A percentile compares a stretch with the other conserved stretches of the same genome.
Evolutionary conservation across 2,888 invertebrate species (phyloP).

Genomic region (Ochropacha duplaris): DNA sequence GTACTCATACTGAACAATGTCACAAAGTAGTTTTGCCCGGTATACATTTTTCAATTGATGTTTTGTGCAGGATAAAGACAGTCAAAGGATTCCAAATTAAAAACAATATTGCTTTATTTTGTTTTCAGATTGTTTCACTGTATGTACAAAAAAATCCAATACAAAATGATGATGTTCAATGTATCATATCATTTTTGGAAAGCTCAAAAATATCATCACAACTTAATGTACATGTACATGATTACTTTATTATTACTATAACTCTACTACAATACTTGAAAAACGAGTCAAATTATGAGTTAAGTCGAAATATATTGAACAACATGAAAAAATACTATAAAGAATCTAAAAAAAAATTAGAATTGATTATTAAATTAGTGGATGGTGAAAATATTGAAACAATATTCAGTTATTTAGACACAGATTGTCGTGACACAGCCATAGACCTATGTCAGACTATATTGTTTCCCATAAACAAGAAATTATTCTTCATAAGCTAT

Average conservation of each 20-base stretch:
- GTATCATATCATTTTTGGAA: slow-evolving; percentile 58
- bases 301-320: slow-evolving; percentile 48
- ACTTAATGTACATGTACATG: slow-evolving; percentile 50
- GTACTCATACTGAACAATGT: too few relatives aligned
- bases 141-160: slow-evolving; percentile 56
- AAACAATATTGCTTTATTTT: too few relatives aligned
- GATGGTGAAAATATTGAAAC: slow-evolving; percentile 64
- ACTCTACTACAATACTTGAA: slow-evolving; percentile 56
- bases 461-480: slow-evolving; percentile 65
- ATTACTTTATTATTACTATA: slow-evolving; percentile 54
- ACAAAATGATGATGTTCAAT: slow-evolving; percentile 45
- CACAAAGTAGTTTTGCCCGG: too few relatives aligned
- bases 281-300: slow-evolving; percentile 28
- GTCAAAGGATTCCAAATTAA: too few relatives aligned
- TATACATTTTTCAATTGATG: too few relatives aligned
- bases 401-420: slow-evolving; percentile 59
- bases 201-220: slow-evolving; percentile 59
- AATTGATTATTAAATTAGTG: slow-evolving; percentile 63
- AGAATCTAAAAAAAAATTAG: slow-evolving; percentile 68
- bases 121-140: slow-evolving; percentile 65
- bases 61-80: too few relatives aligned
- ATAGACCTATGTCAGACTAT: slow-evolving; percentile 57
- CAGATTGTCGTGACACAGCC: slow-evolving; percentile 45
- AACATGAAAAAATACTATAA: slow-evolving; percentile 59
- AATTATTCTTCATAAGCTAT: slow-evolving; percentile 59